phyloP scores from a whole-genome alignment of 1,140 invertebrate genomes.

The Drosophila ogumai region DNA sequence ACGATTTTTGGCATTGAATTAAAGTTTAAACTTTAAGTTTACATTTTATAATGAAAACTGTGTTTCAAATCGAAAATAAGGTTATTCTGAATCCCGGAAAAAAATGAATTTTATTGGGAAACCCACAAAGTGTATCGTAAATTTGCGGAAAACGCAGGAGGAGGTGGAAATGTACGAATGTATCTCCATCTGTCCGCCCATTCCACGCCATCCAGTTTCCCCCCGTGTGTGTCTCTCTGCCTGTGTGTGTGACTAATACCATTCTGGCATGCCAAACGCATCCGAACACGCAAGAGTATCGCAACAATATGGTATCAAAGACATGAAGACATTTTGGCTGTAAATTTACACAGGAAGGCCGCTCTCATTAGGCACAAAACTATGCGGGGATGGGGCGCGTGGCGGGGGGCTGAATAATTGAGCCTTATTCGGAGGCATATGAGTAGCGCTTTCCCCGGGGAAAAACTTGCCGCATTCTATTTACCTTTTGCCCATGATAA shows the following conservation, averaged over 20 bases:
- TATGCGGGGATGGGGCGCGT: constrained; percentile 4
- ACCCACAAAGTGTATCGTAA: neutral
- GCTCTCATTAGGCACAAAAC: constrained; percentile 66
- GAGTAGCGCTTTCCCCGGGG: constrained; percentile 46
- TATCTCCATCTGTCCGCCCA: constrained; percentile 32
- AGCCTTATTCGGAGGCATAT: constrained; percentile 40
- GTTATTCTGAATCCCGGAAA: too few relatives aligned
- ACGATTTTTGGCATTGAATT: too few relatives aligned
- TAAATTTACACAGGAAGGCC: constrained; percentile 41
- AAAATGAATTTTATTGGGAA: neutral
- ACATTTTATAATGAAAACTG: neutral
- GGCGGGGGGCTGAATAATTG: constrained; percentile 7
- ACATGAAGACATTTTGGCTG: constrained; percentile 62
- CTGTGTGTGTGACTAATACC: constrained; percentile 70
- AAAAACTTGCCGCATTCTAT: constrained; percentile 61
- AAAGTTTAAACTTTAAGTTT: too few relatives aligned
- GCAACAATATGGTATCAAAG: constrained; percentile 46
- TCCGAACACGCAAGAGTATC: constrained; percentile 61
- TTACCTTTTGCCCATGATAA: constrained; percentile 76
- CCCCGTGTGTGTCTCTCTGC: neutral
- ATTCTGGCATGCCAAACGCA: constrained; percentile 77
- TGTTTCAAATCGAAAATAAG: neutral
- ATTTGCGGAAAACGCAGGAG: neutral
- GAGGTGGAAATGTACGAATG: constrained; percentile 15
- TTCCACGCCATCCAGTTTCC: neutral